Evolutionary conservation across 2,113 vertebrate genomes (phyloP).

Genomic region (Elephas maximus): DNA sequence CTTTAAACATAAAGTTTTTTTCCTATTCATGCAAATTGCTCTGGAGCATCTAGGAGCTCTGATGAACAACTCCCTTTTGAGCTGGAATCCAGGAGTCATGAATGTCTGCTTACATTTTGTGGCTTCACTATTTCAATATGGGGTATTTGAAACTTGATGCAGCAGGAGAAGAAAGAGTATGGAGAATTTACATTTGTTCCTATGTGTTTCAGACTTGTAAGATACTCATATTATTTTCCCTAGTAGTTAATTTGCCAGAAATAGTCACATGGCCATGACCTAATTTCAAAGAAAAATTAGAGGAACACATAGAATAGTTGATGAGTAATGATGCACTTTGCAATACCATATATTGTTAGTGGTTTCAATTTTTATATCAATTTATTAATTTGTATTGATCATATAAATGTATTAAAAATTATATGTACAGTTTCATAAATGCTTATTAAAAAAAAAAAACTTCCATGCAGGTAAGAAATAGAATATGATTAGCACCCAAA

Average conservation of each 20-base stretch:
- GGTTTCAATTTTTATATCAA: slow-evolving; percentile 1
- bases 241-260: slow-evolving; percentile 5
- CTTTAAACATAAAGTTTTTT: background rate
- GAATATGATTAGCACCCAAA: background rate
- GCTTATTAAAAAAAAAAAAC: background rate
- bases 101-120: background rate
- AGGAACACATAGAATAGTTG: background rate
- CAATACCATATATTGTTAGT: background rate
- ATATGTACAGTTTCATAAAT: slow-evolving; percentile 10
- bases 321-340: slow-evolving; percentile 25
- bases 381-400: background rate
- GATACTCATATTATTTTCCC: background rate
- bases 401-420: background rate
- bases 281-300: slow-evolving; percentile 50
- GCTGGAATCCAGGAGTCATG: background rate
- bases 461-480: background rate
- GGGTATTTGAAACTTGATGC: background rate
- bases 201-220: background rate
- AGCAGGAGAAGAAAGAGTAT: background rate
- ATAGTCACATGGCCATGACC: background rate
- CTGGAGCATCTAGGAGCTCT: background rate
- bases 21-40: background rate
- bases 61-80: background rate
- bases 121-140: background rate
- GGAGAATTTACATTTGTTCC: background rate